phyloP scores from a whole-genome alignment of 2,113 vertebrate species.

The Bos javanicus region DNA sequence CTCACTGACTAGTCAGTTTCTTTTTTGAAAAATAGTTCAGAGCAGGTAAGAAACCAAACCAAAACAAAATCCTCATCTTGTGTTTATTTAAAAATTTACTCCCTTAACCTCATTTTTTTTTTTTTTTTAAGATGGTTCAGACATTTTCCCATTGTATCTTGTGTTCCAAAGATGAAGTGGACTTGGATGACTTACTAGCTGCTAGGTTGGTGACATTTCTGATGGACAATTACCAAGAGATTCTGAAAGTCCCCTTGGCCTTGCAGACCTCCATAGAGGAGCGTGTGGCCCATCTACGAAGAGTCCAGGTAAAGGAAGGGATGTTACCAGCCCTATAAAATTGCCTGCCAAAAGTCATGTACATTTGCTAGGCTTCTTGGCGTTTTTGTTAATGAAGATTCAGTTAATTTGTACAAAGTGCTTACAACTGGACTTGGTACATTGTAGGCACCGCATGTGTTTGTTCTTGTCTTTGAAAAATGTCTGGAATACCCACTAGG shows the following conservation, averaged over 20 bases:
- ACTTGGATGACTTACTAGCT: slow-evolving; percentile 90
- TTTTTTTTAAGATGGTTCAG: slow-evolving; percentile 84
- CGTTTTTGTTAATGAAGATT: background rate
- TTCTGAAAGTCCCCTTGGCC: slow-evolving; percentile 81
- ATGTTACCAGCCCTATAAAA: background rate
- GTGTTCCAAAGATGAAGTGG: slow-evolving; percentile 88
- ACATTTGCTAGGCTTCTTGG: background rate
- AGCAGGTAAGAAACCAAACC: background rate
- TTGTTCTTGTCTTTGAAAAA: background rate
- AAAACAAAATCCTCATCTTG: background rate
- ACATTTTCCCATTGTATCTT: slow-evolving; percentile 89
- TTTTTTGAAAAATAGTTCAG: slow-evolving; percentile 23
- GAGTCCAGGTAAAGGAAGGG: slow-evolving; percentile 84
- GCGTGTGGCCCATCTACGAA: slow-evolving; percentile 82
- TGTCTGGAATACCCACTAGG: background rate
- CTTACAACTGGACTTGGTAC: background rate
- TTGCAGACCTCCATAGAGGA: slow-evolving; percentile 87
- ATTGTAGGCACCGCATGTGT: background rate
- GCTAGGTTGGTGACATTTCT: slow-evolving; percentile 89
- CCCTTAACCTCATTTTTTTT: fast-evolving
- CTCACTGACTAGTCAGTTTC: background rate
- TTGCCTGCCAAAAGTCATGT: background rate
- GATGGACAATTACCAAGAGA: slow-evolving; percentile 87
- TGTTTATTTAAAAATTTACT: background rate
- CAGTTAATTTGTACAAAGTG: background rate